Conservation (phyloP, 2,888 invertebrate genomes). For the Limnephilus auricula region DNA sequence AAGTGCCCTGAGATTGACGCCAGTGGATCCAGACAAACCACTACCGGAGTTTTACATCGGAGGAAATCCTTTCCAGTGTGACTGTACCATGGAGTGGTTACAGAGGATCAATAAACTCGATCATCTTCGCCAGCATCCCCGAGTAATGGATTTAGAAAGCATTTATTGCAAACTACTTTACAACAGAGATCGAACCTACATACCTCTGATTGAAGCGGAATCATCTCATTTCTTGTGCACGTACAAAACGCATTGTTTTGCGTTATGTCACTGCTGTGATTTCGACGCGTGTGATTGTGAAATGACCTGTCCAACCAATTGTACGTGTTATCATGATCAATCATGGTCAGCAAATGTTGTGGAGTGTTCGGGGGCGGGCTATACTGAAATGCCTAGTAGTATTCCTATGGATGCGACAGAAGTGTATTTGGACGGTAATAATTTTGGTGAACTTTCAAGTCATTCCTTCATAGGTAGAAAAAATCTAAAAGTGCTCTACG, state of each 20-base stretch:
- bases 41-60: conserved; percentile 95
- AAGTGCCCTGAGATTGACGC: conserved; percentile 89
- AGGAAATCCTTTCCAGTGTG: conserved; percentile 95
- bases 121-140: conserved; percentile 90
- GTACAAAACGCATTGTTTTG: conserved; percentile 95
- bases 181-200: conserved; percentile 89
- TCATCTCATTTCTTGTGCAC: conserved; percentile 94
- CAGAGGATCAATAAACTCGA: conserved; percentile 92
- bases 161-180: conserved; percentile 93
- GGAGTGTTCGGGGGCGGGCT: conserved; percentile 90
- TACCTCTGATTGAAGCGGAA: conserved; percentile 91
- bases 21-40: conserved; percentile 85
- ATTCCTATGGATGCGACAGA: conserved; percentile 98
- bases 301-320: conserved; percentile 96
- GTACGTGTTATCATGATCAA: conserved; percentile 96
- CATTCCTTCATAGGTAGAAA: conserved; percentile 95
- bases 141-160: conserved; percentile 92
- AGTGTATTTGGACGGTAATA: conserved; percentile 94
- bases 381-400: conserved; percentile 89
- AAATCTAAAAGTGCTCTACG: conserved; percentile 90
- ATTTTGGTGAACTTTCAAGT: conserved; percentile 90
- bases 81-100: conserved; percentile 97
- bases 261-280: conserved; percentile 96
- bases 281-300: conserved; percentile 98
- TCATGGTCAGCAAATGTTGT: conserved; percentile 96